phyloP scores from a whole-genome alignment of 2,113 vertebrate species.

The Crotalus tigris region DNA sequence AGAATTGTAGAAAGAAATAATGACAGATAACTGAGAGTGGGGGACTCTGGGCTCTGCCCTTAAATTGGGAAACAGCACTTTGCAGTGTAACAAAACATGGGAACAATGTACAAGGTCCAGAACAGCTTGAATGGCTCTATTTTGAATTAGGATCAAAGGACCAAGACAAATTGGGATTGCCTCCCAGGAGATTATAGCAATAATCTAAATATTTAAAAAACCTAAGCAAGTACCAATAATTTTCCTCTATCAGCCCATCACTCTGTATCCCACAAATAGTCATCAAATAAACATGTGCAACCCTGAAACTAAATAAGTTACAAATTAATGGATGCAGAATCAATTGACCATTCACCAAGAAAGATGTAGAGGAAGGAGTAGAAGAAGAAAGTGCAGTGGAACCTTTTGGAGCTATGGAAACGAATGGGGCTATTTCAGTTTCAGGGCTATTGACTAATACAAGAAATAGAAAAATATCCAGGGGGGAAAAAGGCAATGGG shows the following conservation, averaged over 20 bases:
- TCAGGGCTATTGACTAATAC: not conserved
- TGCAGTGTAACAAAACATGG: not conserved
- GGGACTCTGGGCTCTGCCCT: not conserved
- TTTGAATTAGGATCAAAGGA: not conserved
- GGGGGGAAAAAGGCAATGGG: not conserved
- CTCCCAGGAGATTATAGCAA: too few relatives aligned
- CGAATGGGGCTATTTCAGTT: not conserved
- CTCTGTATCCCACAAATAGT: too few relatives aligned
- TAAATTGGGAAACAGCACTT: not conserved
- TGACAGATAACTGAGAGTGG: not conserved
- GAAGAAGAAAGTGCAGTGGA: not conserved
- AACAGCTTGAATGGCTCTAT: not conserved
- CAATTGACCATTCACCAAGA: not conserved
- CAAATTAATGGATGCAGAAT: not conserved
- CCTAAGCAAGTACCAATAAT: too few relatives aligned
- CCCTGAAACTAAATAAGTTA: not conserved
- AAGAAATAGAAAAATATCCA: not conserved
- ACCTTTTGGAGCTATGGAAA: not conserved
- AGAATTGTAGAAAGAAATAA: not conserved
- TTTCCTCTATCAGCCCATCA: too few relatives aligned
- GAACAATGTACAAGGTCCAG: not conserved
- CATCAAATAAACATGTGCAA: too few relatives aligned
- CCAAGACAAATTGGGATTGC: too few relatives aligned
- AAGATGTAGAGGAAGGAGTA: too few relatives aligned
- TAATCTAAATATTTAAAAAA: too few relatives aligned